Evolutionary conservation across 2,797 vertebrate genomes (phyloP), one percentile per base, ranked within the genome.

Genomic region (Chelidonichthys spinosus): DNA sequence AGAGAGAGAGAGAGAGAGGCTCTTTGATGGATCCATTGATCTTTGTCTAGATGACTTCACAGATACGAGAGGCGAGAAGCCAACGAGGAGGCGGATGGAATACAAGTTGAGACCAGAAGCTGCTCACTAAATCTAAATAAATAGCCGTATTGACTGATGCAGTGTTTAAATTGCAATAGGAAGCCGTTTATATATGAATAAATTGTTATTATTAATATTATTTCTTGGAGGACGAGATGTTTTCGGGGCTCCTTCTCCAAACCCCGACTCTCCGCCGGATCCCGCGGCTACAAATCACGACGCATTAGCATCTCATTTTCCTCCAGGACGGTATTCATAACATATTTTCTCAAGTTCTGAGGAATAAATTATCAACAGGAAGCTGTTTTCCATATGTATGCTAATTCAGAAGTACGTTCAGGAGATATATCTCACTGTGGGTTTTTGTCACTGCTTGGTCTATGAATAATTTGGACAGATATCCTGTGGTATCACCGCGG

Each of bases 1-100:
- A n/a, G n/a, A n/a, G n/a, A n/a, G n/a, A n/a, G 63, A 32, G 69
- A 44, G 54, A 37, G 53, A 6, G 25, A 53, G 72, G 37, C 54
- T 50, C 79, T 75, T 75, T 81, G 79, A 86, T 85, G 76, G 81
- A 66, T 50, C 47, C 56, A 83, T 67, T 76, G 71, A 87, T 78
- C 75, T 82, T 78, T 80, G 65, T 79, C 77, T 55, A 43, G 72
- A 62, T 77, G 74, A 63, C 72, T 74, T 82, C 47, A 72, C 73
- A 74, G 76, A 61, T 59, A 36, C 4, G 7, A 72, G 46, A 40
- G 17, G 35, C 71, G 63, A 59, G 49, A 44, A 56, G 61, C 50
- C 47, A 66, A 70, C 35, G 18, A 42, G 39, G 44, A 68, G 52
- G 70, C 42, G 35, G 67, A 58, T 37, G 25, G 53, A 69, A 5